Base-by-base conservation (phyloP, 37 sponge, comb jelly and placozoan genomes). In the Diacarnus erythraeanus region DNA sequence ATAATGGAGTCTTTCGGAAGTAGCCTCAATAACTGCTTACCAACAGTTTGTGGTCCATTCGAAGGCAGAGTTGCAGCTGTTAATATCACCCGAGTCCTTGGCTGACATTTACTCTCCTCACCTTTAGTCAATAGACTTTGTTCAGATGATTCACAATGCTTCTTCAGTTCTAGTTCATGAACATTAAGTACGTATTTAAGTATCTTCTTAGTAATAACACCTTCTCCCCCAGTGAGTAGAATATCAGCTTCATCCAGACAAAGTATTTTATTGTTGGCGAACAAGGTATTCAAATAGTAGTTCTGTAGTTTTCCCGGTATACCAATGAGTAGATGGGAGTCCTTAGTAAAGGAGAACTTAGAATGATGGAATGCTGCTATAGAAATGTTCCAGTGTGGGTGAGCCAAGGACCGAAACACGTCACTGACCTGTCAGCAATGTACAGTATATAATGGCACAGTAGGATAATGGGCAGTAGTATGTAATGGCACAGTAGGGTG, bases 161-260 rank as follows among this genome's bases (percentile, higher is more conserved):
- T 68, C 69, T 20, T 34, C 2, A 3, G 1, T 37, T 71, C 43
- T 10, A 71, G 25, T 66, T 80, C 63, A 18, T 58, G 78, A 23
- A 18, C 36, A 33, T 26, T 22, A 26, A 38, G 57, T 5, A 80
- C 15, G 17, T 25, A 70, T 20, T 83, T 66, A 61, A 95, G 72
- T 9, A 92, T 68, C 1, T 67, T 51, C 90, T 86, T 85, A 15
- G 87, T 80, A 17, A 66, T 71, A 1, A 23, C 42, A 0, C 42
- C 23, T 27, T 86, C 87, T 25, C 87, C 69, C 29, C 95, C 95
- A 74, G 79, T 86, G 61, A 95, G 65, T 12, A 95, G 81, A 17
- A 75, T 37, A 34, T 95, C 95, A 2, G 87, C 94, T 40, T 95
- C 95, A 60, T 95, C 95, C 58, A 88, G 57, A 29, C 84, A 83